phyloP scores from a whole-genome alignment of 2,797 vertebrate species.

The Morelia viridis region DNA sequence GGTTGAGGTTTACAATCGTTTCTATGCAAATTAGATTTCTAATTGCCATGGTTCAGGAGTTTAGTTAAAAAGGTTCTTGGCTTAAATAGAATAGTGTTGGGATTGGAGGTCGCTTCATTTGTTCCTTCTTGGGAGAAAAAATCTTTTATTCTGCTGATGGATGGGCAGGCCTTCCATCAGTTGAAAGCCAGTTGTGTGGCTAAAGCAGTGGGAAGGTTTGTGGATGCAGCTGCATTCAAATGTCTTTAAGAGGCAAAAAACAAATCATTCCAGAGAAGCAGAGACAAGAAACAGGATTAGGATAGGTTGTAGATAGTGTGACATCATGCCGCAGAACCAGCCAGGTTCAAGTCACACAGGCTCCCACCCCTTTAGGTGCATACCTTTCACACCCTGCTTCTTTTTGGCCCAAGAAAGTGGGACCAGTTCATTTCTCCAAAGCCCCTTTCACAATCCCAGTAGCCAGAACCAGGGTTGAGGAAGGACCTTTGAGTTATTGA shows the following conservation, averaged over 20 bases:
- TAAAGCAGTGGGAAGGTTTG: neutral
- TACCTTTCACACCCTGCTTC: neutral
- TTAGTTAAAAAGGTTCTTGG: neutral
- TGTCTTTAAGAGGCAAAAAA: neutral
- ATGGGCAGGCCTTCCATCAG: neutral
- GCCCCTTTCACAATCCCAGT: slow-evolving; percentile 23
- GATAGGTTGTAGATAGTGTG: neutral
- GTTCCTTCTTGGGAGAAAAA: neutral
- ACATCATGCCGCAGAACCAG: no score
- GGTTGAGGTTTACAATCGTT: slow-evolving; percentile 1
- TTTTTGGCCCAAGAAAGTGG: slow-evolving; percentile 30
- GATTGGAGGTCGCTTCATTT: no score
- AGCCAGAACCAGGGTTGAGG: slow-evolving; percentile 16
- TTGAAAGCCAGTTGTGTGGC: neutral
- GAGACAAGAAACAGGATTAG: slow-evolving; percentile 48
- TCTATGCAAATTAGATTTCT: neutral
- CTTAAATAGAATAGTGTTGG: neutral
- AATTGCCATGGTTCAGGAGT: neutral
- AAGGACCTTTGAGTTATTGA: slow-evolving; percentile 38
- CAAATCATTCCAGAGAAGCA: slow-evolving; percentile 50
- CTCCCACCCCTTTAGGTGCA: neutral
- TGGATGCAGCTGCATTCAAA: slow-evolving; percentile 12
- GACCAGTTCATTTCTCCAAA: slow-evolving; percentile 42
- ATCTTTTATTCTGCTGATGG: neutral
- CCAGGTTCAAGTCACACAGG: neutral